phyloP scores from a whole-genome alignment of 1,140 invertebrate genomes.

The Arion vulgaris region DNA sequence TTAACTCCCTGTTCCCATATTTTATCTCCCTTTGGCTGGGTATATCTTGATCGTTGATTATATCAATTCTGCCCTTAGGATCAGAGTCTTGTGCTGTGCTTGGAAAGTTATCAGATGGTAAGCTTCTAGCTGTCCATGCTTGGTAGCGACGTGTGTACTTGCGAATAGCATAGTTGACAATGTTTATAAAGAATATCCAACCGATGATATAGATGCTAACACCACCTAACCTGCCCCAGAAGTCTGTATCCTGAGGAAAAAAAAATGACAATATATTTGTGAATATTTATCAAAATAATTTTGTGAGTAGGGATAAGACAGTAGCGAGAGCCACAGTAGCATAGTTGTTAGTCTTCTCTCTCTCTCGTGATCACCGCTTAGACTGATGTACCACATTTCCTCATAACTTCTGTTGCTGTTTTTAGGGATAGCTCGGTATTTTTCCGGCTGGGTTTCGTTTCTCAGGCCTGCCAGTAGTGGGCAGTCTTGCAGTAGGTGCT shows the following conservation, averaged over 20 bases:
- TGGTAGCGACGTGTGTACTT: slow-evolving; percentile 57
- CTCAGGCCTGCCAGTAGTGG: no score
- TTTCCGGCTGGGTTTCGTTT: no score
- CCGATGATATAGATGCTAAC: slow-evolving; percentile 62
- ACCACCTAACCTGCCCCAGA: slow-evolving; percentile 58
- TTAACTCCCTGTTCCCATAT: slow-evolving; percentile 1
- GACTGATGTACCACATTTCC: no score
- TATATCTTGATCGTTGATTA: slow-evolving; percentile 23
- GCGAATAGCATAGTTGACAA: slow-evolving; percentile 62
- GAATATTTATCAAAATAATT: no score
- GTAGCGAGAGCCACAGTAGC: no score
- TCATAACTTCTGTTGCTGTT: no score
- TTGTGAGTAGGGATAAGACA: no score
- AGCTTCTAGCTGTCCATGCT: background rate
- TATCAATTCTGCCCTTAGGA: background rate
- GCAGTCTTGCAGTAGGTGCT: no score
- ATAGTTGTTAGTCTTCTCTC: no score
- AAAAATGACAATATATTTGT: no score
- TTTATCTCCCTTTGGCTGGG: slow-evolving; percentile 31
- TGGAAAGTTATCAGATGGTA: background rate
- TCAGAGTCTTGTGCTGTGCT: background rate
- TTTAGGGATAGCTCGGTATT: no score
- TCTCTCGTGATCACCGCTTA: no score
- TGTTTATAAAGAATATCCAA: slow-evolving; percentile 67
- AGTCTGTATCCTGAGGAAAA: slow-evolving; percentile 52